Conservation (phyloP, 2,797 vertebrate species). For the Lerista edwardsae region DNA sequence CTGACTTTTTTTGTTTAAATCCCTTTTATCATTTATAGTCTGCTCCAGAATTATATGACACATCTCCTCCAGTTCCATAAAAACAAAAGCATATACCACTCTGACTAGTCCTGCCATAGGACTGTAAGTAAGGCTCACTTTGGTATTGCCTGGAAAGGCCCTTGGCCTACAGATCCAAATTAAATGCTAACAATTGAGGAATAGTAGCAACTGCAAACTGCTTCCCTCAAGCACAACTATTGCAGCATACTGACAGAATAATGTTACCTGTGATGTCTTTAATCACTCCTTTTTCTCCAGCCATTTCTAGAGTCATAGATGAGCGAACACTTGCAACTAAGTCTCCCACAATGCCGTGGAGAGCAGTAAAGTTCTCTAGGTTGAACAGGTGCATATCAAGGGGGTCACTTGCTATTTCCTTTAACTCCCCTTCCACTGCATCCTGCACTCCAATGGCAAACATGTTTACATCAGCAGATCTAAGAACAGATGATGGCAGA, state of each 20-base stretch:
- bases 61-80: not conserved
- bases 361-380: constrained; percentile 85
- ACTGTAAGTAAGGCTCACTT: not conserved
- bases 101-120: not conserved
- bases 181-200: constrained; percentile 44
- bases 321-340: constrained; percentile 83
- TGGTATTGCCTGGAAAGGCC: constrained; percentile 16
- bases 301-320: constrained; percentile 75
- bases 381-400: constrained; percentile 82
- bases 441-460: constrained; percentile 89
- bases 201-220: constrained; percentile 57
- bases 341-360: constrained; percentile 83
- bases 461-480: constrained; percentile 80
- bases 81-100: not conserved
- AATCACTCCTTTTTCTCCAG: constrained; percentile 79
- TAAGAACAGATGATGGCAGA: constrained; percentile 80
- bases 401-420: constrained; percentile 84
- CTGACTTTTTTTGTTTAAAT: not conserved
- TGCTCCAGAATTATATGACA: not conserved
- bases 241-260: constrained; percentile 70
- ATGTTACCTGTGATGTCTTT: constrained; percentile 88
- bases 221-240: constrained; percentile 71
- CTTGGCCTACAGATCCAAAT: constrained; percentile 47
- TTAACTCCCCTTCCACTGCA: constrained; percentile 82
- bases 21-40: not conserved